A percentile compares a stretch with the other conserved stretches of the same genome.
These are phyloP conservation scores for Pseudoips prasinana DNA, from an alignment of 2,888 invertebrate genomes.

Conservation along the genomic window DNA sequence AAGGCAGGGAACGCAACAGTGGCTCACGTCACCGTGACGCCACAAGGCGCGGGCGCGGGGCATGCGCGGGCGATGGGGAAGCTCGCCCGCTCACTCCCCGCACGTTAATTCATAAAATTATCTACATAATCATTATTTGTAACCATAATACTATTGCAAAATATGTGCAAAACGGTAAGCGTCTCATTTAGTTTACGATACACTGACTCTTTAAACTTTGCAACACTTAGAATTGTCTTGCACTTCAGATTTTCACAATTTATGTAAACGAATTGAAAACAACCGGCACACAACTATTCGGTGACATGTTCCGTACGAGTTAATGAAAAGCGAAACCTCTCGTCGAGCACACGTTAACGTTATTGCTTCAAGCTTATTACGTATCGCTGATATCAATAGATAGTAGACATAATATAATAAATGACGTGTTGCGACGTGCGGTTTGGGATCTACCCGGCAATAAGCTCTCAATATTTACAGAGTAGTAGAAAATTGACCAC, in stretches of 20 bases:
- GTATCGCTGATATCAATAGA: constrained; percentile 66
- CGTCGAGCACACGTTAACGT: constrained; percentile 68
- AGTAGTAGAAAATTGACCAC: constrained; percentile 80
- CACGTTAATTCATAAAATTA: constrained; percentile 53
- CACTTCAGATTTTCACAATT: constrained; percentile 60
- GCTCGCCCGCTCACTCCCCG: constrained; percentile 49
- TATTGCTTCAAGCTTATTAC: constrained; percentile 76
- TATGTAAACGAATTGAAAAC: constrained; percentile 68
- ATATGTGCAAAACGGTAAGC: constrained; percentile 80
- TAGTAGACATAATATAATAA: constrained; percentile 58
- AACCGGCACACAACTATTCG: constrained; percentile 73
- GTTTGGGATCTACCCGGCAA: constrained; percentile 73
- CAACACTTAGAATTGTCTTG: constrained; percentile 71
- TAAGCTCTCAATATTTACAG: constrained; percentile 80
- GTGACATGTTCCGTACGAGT: constrained; percentile 63
- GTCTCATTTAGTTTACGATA: constrained; percentile 73
- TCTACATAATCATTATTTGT: constrained; percentile 67
- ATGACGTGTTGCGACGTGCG: constrained; percentile 72
- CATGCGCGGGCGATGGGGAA: constrained; percentile 59
- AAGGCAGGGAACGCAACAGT: constrained; percentile 28
- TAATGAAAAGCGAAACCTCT: constrained; percentile 67
- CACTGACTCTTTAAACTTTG: constrained; percentile 71
- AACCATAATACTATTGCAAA: constrained; percentile 76
- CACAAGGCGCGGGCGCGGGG: constrained; percentile 36
- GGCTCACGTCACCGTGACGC: too few relatives aligned